Percentiles rank a stretch among this genome's conserved stretches.
phyloP scores from a whole-genome alignment of 2,797 vertebrate genomes.

The Pogonophryne albipinna region DNA sequence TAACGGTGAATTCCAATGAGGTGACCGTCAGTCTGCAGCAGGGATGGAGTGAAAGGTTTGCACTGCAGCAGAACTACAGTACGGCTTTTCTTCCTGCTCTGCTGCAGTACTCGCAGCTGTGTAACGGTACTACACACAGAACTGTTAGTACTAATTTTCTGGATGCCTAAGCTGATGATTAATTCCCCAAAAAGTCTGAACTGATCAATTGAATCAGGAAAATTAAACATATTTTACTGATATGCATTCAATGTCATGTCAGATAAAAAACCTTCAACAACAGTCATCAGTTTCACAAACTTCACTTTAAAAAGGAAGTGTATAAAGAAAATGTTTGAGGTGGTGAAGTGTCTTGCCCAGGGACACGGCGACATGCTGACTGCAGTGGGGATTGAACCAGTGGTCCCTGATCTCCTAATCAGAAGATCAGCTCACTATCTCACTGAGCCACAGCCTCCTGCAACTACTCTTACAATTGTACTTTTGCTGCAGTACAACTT shows the following conservation, averaged over 20 bases:
- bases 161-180: neutral
- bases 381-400: too few relatives aligned
- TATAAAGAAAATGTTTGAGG: too few relatives aligned
- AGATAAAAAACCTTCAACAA: too few relatives aligned
- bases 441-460: too few relatives aligned
- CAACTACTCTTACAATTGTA: neutral
- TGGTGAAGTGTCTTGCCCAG: too few relatives aligned
- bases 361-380: too few relatives aligned
- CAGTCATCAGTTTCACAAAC: too few relatives aligned
- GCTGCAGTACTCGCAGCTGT: slow-evolving; percentile 10
- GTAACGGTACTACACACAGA: neutral
- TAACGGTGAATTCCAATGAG: slow-evolving; percentile 47
- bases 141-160: too few relatives aligned
- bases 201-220: neutral
- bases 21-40: slow-evolving; percentile 2
- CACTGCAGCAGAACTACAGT: slow-evolving; percentile 26
- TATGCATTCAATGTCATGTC: too few relatives aligned
- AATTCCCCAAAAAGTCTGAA: neutral
- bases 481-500: neutral
- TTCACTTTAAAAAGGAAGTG: too few relatives aligned
- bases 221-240: neutral
- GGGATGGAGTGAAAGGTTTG: neutral
- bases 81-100: neutral
- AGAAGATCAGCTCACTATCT: too few relatives aligned
- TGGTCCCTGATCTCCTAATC: too few relatives aligned